Percentiles rank a stretch among this genome's conserved stretches.
Conservation (phyloP, 2,113 vertebrate genomes). For the Nesogale talazaci region DNA sequence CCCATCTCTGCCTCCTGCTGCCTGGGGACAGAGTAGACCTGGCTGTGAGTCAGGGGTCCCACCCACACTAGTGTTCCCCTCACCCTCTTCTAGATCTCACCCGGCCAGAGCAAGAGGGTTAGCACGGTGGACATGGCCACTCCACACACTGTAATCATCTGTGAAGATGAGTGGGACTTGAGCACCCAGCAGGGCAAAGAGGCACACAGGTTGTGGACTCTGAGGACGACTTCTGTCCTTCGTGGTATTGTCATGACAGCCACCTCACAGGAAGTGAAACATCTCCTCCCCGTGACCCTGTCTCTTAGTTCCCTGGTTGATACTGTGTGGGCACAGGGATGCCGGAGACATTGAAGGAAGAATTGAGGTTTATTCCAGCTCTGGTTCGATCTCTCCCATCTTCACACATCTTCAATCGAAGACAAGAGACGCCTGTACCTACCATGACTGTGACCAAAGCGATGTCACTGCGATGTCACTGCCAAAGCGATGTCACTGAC, state of each 20-base stretch:
- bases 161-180: background rate
- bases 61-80: background rate
- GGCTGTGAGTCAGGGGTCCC: background rate
- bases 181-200: background rate
- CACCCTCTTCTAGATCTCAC: background rate
- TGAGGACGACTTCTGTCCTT: background rate
- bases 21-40: background rate
- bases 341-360: background rate
- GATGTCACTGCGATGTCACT: too few species aligned
- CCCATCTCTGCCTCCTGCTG: background rate
- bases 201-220: background rate
- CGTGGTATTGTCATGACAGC: background rate
- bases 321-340: background rate
- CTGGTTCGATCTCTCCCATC: background rate
- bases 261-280: background rate
- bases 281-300: rapidly evolving
- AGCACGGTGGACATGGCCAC: background rate
- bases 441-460: too few species aligned
- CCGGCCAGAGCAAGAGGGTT: background rate
- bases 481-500: too few species aligned
- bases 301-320: rapidly evolving
- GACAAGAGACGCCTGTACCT: too few species aligned
- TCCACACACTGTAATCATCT: background rate
- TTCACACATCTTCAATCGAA: too few species aligned
- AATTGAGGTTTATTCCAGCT: background rate